phyloP scores from a whole-genome alignment of 2,113 vertebrate species.

The Odontophorus gujanensis region DNA sequence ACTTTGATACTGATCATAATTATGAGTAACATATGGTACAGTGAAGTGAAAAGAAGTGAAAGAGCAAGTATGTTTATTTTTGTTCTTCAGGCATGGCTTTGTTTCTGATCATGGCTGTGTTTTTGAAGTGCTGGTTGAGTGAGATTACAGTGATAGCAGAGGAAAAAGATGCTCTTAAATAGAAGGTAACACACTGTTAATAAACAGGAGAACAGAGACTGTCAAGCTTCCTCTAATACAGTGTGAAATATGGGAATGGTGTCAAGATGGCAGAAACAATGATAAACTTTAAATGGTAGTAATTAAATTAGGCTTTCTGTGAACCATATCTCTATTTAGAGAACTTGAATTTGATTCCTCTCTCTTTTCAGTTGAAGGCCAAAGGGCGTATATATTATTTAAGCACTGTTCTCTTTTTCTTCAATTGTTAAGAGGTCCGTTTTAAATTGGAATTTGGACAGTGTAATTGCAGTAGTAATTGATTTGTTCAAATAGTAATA shows the following conservation, averaged over 20 bases:
- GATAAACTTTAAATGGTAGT: not conserved
- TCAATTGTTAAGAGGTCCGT: not conserved
- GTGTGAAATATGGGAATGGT: not conserved
- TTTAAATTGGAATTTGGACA: not conserved
- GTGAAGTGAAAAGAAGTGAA: not conserved
- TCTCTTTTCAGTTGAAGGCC: not conserved
- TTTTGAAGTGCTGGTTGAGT: not conserved
- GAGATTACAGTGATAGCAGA: not conserved
- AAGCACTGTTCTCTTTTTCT: constrained; percentile 8
- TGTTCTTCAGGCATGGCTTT: not conserved
- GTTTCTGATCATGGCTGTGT: not conserved
- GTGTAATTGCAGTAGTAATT: constrained; percentile 29
- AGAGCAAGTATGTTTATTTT: not conserved
- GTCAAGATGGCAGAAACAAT: constrained; percentile 16
- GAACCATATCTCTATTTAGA: not conserved
- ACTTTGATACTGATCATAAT: not conserved
- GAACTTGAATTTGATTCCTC: not conserved
- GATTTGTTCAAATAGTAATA: constrained; percentile 4
- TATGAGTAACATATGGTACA: not conserved
- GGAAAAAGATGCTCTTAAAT: not conserved
- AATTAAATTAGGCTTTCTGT: constrained; percentile 25
- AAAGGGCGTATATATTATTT: constrained; percentile 17
- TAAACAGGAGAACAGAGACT: not conserved
- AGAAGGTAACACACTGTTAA: not conserved
- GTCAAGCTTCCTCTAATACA: not conserved